These are phyloP conservation scores for Porites cylindrica DNA, from an alignment of 92 coral and sea anemone species.

Conservation along the genomic window DNA sequence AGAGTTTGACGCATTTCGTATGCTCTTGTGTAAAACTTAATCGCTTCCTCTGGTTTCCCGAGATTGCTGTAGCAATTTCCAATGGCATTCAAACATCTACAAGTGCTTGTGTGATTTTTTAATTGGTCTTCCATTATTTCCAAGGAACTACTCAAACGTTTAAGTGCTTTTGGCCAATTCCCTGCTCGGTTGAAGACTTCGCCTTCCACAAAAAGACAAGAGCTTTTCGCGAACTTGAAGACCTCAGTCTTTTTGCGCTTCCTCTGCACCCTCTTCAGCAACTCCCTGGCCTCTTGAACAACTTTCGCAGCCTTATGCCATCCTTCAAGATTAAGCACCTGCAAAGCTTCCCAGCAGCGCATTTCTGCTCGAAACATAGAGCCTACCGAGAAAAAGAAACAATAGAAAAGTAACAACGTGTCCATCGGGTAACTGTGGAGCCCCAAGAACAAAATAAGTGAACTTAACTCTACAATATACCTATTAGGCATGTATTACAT, in stretches of 20 bases:
- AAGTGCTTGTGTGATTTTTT: conserved; percentile 62
- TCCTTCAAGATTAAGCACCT: conserved; percentile 38
- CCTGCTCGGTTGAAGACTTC: conserved; percentile 22
- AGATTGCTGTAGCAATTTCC: conserved; percentile 61
- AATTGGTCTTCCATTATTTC: conserved; percentile 32
- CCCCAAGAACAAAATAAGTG: too few relatives aligned
- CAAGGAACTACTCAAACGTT: background rate
- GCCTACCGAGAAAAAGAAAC: background rate
- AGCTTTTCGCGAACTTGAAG: conserved; percentile 21
- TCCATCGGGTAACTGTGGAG: too few relatives aligned
- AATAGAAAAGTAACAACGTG: too few relatives aligned
- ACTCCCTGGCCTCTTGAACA: conserved; percentile 6
- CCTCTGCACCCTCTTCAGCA: background rate
- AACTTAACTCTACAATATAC: too few relatives aligned
- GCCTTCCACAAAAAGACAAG: conserved; percentile 13
- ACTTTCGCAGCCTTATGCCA: conserved; percentile 30
- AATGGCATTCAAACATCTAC: conserved; percentile 59
- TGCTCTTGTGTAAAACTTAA: conserved; percentile 43
- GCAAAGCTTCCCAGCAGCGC: conserved; percentile 50
- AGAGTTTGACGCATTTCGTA: conserved; percentile 56
- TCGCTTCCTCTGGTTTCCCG: conserved; percentile 28
- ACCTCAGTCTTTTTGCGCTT: background rate
- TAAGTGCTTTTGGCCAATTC: conserved; percentile 17
- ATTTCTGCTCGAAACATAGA: conserved; percentile 28
- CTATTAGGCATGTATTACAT: accelerated